These are phyloP conservation scores for Rhizomys pruinosus DNA, from an alignment of 2,113 vertebrate species.

Conservation along the genomic window DNA sequence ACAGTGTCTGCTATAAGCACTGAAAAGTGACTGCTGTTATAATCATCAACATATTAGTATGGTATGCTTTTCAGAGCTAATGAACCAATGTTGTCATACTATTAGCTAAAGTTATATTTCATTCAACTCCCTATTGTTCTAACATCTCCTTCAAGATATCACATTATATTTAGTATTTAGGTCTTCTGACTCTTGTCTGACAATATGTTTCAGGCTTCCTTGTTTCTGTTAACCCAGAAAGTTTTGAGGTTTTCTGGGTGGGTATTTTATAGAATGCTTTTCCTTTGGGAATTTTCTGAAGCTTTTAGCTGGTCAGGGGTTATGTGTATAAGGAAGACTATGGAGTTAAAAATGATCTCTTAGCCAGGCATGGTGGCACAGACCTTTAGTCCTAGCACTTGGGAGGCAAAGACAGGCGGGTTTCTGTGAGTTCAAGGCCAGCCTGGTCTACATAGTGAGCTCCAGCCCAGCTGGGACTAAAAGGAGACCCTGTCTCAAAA, in stretches of 20 bases:
- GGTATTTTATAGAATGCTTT: slow-evolving; percentile 5
- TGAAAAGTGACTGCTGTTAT: background rate
- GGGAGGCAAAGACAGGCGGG: no score
- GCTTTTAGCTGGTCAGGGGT: background rate
- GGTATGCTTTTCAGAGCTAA: background rate
- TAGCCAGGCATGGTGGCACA: no score
- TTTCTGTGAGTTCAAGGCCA: no score
- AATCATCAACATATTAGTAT: background rate
- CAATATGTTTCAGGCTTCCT: background rate
- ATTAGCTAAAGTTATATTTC: background rate
- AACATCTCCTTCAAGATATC: background rate
- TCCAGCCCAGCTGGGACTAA: no score
- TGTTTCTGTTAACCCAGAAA: background rate
- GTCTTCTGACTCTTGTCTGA: background rate
- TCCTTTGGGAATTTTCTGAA: background rate
- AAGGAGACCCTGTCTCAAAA: no score
- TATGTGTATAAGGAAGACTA: background rate
- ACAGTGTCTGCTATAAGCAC: background rate
- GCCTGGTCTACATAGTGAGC: no score
- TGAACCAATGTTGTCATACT: background rate
- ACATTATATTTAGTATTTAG: background rate
- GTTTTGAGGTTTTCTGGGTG: background rate
- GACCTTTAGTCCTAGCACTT: no score
- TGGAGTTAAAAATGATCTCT: background rate
- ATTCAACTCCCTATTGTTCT: background rate